Conservation (phyloP, 2,797 vertebrate genomes). For the Anomalospiza imberbis region DNA sequence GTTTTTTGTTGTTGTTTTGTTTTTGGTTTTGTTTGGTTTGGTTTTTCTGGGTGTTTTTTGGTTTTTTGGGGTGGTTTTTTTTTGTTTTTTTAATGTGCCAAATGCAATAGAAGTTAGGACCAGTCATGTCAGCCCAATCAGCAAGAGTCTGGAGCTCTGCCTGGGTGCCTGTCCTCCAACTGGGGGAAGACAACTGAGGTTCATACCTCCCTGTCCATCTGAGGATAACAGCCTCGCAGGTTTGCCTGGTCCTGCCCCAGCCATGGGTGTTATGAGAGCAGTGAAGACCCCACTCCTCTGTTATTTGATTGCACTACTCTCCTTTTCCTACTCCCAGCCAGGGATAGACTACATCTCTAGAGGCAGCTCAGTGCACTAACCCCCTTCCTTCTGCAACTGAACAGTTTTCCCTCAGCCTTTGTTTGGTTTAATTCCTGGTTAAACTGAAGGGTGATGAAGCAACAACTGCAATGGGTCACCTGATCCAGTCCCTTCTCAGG, state of each 20-base stretch:
- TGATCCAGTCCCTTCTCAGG: neutral
- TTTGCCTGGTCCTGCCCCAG: neutral
- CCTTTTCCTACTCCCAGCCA: neutral
- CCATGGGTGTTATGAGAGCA: neutral
- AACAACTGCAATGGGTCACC: accelerated
- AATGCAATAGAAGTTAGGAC: neutral
- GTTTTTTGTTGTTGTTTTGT: neutral
- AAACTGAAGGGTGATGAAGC: neutral
- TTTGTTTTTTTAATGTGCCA: neutral
- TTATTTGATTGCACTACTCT: neutral
- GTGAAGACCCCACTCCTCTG: neutral
- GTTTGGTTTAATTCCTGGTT: neutral
- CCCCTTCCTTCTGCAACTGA: neutral
- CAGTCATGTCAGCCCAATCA: neutral
- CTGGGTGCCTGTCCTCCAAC: neutral
- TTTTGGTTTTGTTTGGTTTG: neutral
- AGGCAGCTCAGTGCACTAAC: neutral
- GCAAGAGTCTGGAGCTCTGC: neutral
- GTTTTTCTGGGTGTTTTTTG: neutral
- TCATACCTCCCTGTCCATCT: neutral
- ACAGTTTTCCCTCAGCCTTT: neutral
- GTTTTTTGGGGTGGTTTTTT: too few species aligned
- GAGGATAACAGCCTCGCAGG: neutral
- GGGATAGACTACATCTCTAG: neutral
- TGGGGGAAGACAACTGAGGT: neutral